Percentiles rank a stretch among this genome's conserved stretches.
Conservation (phyloP, 2,797 vertebrate species). For the Acestrorhynchus altus region DNA sequence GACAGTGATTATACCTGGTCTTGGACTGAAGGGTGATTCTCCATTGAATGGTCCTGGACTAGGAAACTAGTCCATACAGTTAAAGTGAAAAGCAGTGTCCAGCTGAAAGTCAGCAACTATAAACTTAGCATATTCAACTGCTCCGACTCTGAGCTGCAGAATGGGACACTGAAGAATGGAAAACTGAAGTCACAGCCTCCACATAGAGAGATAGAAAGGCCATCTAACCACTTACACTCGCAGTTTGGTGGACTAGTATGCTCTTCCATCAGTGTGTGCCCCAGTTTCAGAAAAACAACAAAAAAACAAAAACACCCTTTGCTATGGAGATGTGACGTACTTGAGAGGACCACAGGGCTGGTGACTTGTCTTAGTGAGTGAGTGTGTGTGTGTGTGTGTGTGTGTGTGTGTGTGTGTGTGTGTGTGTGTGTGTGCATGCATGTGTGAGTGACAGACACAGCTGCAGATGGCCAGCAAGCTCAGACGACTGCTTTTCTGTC, state of each 20-base stretch:
- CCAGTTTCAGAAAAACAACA: not conserved
- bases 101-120: not conserved
- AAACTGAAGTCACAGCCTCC: not conserved
- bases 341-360: constrained; percentile 33
- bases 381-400: too few relatives aligned
- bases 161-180: not conserved
- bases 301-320: too few relatives aligned
- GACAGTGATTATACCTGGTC: too few relatives aligned
- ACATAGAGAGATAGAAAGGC: constrained; percentile 16
- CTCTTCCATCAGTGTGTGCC: constrained; percentile 21
- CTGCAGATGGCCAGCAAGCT: constrained; percentile 32
- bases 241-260: constrained; percentile 5
- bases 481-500: constrained; percentile 6
- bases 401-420: not conserved
- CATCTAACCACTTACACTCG: not conserved
- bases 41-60: too few relatives aligned
- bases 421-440: constrained; percentile 35
- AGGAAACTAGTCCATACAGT: not conserved
- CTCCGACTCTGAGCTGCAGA: not conserved
- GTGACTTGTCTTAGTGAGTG: constrained; percentile 4
- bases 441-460: constrained; percentile 45
- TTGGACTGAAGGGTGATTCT: too few relatives aligned
- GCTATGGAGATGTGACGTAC: constrained; percentile 23
- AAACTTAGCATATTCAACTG: not conserved
- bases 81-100: not conserved